phyloP scores from a whole-genome alignment of 2,888 invertebrate species.

The Drosophila trichaetosa region DNA sequence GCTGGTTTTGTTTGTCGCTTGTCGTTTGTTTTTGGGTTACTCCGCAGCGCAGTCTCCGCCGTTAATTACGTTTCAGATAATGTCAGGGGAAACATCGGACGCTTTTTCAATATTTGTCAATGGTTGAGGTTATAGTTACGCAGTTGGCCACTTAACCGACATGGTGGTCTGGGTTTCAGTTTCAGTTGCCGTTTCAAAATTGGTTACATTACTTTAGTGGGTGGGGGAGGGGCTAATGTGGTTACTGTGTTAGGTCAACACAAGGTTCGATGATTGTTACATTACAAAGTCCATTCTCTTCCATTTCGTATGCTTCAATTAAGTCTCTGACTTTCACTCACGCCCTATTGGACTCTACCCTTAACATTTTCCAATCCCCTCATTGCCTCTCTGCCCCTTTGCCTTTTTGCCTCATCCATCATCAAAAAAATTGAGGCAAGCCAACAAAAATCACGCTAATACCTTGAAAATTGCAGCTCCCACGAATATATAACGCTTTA shows the following conservation, averaged over 20 bases:
- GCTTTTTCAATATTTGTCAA: conserved; percentile 67
- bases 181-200: conserved; percentile 36
- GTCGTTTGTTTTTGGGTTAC: conserved; percentile 37
- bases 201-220: conserved; percentile 28
- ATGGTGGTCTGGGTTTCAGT: conserved; percentile 48
- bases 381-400: conserved; percentile 22
- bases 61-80: conserved; percentile 63
- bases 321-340: conserved; percentile 12
- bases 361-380: background rate
- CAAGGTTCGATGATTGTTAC: conserved; percentile 18
- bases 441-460: conserved; percentile 50
- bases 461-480: conserved; percentile 49
- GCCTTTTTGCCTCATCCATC: conserved; percentile 37
- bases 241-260: conserved; percentile 66
- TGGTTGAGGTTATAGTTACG: conserved; percentile 50
- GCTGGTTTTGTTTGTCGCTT: conserved; percentile 24
- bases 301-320: background rate
- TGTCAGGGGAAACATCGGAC: conserved; percentile 29
- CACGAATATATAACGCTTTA: conserved; percentile 62
- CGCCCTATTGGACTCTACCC: conserved; percentile 2
- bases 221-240: conserved; percentile 48
- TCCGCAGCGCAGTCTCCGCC: conserved; percentile 21
- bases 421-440: conserved; percentile 7
- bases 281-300: background rate
- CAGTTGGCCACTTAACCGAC: conserved; percentile 62